Percentiles rank a stretch among this genome's conserved stretches.
Evolutionary conservation across 2,888 invertebrate genomes (phyloP).

Genomic region (Epicampocera succincta): DNA sequence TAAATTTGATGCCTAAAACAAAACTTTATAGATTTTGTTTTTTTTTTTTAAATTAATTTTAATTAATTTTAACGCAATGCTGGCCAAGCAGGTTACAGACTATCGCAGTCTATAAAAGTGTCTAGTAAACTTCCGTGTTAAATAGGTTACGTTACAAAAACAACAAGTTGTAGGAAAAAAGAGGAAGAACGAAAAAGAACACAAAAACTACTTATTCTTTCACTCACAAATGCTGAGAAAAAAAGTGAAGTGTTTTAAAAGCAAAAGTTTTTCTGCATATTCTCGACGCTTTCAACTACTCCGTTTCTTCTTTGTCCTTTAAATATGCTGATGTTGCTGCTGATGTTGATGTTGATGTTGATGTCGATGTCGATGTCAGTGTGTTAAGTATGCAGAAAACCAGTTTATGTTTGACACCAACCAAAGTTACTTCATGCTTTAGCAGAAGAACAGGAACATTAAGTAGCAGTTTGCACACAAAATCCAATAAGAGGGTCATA

Average conservation of each 20-base stretch:
- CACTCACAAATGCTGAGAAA: neutral
- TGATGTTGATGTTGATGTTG: too few species aligned
- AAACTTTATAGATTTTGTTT: constrained; percentile 16
- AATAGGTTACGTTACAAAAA: constrained; percentile 39
- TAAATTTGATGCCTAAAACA: neutral
- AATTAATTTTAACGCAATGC: constrained; percentile 45
- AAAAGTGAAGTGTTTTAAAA: constrained; percentile 42
- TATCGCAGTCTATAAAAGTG: constrained; percentile 41
- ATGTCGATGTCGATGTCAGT: constrained; percentile 61
- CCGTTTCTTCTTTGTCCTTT: constrained; percentile 6
- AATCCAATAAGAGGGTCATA: constrained; percentile 59
- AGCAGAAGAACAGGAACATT: constrained; percentile 43
- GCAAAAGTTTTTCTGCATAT: constrained; percentile 58
- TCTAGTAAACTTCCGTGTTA: constrained; percentile 56
- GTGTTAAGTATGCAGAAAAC: constrained; percentile 65
- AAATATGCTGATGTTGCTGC: constrained; percentile 23
- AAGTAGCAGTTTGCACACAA: constrained; percentile 41
- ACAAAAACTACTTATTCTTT: constrained; percentile 18
- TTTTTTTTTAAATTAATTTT: constrained; percentile 5
- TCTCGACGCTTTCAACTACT: constrained; percentile 33
- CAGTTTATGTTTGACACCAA: constrained; percentile 65
- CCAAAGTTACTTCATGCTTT: constrained; percentile 65
- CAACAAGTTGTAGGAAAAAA: constrained; percentile 12
- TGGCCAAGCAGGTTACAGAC: constrained; percentile 40
- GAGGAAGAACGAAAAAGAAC: too few species aligned